Conservation (phyloP, 2,797 vertebrate genomes). For the Melopsittacus undulatus region DNA sequence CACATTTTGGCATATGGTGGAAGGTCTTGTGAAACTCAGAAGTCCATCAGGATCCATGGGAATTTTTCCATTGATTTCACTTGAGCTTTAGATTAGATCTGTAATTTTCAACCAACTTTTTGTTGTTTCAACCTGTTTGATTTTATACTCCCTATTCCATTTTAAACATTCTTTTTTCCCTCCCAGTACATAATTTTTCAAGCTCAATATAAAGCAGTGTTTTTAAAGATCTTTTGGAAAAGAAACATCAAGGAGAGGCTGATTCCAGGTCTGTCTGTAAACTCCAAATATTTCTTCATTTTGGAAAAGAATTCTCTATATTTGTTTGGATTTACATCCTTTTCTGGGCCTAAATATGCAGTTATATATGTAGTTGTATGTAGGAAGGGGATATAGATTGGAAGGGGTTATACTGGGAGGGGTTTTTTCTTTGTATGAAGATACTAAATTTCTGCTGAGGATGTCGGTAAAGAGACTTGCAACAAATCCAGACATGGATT, state of each 20-base stretch:
- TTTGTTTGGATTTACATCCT: not conserved
- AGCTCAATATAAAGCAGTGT: not conserved
- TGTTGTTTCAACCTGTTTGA: not conserved
- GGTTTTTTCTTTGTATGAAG: not conserved
- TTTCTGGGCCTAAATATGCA: not conserved
- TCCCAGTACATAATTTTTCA: not conserved
- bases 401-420: not conserved
- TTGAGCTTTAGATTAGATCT: conserved; percentile 59
- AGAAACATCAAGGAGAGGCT: not conserved
- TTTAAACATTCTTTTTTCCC: not conserved
- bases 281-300: not conserved
- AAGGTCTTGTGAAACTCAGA: not conserved
- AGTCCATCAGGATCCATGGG: not conserved
- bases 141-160: not conserved
- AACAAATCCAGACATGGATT: not conserved
- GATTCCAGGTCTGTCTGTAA: not conserved
- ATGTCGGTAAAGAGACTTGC: not conserved
- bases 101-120: conserved; percentile 15
- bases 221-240: not conserved
- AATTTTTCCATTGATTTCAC: conserved; percentile 53
- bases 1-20: not conserved
- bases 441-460: not conserved
- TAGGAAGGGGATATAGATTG: not conserved
- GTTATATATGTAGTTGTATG: not conserved
- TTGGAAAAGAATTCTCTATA: not conserved